Evolutionary conservation across 2,888 invertebrate species (phyloP), one percentile per base, ranked within the genome.

Genomic region (Deilephila elpenor): DNA sequence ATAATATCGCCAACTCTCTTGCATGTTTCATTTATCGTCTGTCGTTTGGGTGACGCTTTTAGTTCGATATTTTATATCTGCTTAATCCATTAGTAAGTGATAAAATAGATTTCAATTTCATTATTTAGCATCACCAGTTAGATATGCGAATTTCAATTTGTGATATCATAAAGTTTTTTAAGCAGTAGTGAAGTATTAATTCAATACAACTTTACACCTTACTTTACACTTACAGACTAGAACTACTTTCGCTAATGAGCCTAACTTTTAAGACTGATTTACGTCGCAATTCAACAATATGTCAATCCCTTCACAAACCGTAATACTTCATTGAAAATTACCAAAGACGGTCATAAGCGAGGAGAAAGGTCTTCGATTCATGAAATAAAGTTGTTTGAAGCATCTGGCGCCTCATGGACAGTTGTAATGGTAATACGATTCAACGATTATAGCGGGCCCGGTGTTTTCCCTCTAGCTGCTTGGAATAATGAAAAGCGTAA

Each of bases 391-490:
- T 93, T 93, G 92, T 93, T 93, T 83, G 87, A 86, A 88, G 84
- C 93, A 93, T 89, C 92, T 92, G 93, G 86, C 89, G 88, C 82
- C 84, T 83, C 89, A 89, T 87, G 92, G 92, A 91, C 93, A 91
- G 89, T 93, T 89, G 92, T 93, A 92, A 93, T 90, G 93, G 92
- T 93, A 93, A 93, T 93, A 91, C 92, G 88, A 93, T 93, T 93
- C 92, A 90, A 93, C 91, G 92, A 91, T 93, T 93, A 93, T 92
- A 84, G 92, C 88, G 81, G 83, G 80, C 84, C 86, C 88, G 86
- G 86, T 89, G 87, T 83, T 85, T 81, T 78, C 82, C 81, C 76
- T 82, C 86, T 85, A 84, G 84, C 87, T 89, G 89, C 88, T 90
- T 87, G 88, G 89, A 89, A 91, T 93, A 93, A 93, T 92, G 91